These are phyloP conservation scores for Mythimna albipuncta DNA, from an alignment of 2,888 invertebrate genomes.

Conservation along the genomic window DNA sequence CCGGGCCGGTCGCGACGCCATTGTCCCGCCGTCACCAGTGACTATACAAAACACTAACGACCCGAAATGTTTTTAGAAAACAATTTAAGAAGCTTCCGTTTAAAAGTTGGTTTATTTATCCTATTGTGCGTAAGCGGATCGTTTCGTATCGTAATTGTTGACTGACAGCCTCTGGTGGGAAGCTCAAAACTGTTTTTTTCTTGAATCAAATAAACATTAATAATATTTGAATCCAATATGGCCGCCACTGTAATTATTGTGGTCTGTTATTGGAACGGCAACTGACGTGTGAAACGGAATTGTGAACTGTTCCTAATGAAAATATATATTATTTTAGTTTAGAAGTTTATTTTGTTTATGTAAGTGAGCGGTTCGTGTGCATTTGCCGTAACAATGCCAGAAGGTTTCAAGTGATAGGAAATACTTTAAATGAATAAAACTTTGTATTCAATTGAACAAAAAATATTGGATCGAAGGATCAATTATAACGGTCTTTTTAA, in stretches of 20 bases:
- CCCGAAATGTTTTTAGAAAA: conserved; percentile 87
- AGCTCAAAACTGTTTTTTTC: conserved; percentile 61
- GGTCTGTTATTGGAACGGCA: conserved; percentile 65
- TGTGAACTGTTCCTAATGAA: conserved; percentile 62
- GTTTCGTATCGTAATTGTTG: conserved; percentile 83
- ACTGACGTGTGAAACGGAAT: conserved; percentile 65
- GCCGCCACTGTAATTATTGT: conserved; percentile 60
- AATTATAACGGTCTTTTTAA: neutral
- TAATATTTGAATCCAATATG: conserved; percentile 62
- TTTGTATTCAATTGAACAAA: neutral
- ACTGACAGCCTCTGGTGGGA: conserved; percentile 63
- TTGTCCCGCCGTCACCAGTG: conserved; percentile 77
- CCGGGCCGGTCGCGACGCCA: conserved; percentile 61
- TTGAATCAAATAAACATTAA: conserved; percentile 69
- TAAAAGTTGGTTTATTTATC: conserved; percentile 81
- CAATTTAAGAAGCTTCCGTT: conserved; percentile 89
- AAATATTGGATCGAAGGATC: too few relatives aligned
- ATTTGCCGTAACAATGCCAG: conserved; percentile 27
- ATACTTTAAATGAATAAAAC: neutral
- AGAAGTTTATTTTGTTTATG: conserved; percentile 54
- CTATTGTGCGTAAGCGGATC: conserved; percentile 86
- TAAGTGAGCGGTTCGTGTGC: conserved; percentile 31
- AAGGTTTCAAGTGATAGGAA: conserved; percentile 30
- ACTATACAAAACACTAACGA: conserved; percentile 81
- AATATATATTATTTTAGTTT: conserved; percentile 59